phyloP scores from a whole-genome alignment of 2,113 vertebrate species.

The Protomyctophum bolini region DNA sequence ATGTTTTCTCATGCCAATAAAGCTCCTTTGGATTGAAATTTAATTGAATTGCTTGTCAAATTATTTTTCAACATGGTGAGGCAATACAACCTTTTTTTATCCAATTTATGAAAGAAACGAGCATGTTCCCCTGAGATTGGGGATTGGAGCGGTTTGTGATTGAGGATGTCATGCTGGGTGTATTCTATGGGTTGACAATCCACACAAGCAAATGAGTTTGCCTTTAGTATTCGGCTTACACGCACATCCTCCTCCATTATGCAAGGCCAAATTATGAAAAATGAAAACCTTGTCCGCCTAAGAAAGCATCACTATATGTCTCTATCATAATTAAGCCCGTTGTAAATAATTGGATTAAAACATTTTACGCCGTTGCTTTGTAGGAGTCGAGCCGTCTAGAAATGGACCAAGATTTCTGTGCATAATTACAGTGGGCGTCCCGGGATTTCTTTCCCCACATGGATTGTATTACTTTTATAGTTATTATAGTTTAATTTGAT shows the following conservation, averaged over 20 bases:
- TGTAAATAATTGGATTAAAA: too few relatives aligned
- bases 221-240: conserved; percentile 21
- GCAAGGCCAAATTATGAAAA: conserved; percentile 22
- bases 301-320: not conserved
- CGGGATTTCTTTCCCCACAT: too few relatives aligned
- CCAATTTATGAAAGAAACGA: not conserved
- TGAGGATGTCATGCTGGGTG: not conserved
- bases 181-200: not conserved
- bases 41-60: conserved; percentile 8
- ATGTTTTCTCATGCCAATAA: too few relatives aligned
- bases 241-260: conserved; percentile 22
- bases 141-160: not conserved
- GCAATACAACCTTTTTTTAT: not conserved
- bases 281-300: conserved; percentile 30
- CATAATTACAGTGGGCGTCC: too few relatives aligned
- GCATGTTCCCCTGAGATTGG: not conserved
- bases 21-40: too few relatives aligned
- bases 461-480: too few relatives aligned
- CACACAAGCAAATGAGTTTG: not conserved
- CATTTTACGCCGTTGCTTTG: too few relatives aligned
- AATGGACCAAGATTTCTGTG: too few relatives aligned
- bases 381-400: too few relatives aligned
- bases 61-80: not conserved
- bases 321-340: too few relatives aligned
- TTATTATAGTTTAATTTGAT: too few relatives aligned